Conservation (phyloP, 2,113 vertebrate species). For the Triplophysa rosa region DNA sequence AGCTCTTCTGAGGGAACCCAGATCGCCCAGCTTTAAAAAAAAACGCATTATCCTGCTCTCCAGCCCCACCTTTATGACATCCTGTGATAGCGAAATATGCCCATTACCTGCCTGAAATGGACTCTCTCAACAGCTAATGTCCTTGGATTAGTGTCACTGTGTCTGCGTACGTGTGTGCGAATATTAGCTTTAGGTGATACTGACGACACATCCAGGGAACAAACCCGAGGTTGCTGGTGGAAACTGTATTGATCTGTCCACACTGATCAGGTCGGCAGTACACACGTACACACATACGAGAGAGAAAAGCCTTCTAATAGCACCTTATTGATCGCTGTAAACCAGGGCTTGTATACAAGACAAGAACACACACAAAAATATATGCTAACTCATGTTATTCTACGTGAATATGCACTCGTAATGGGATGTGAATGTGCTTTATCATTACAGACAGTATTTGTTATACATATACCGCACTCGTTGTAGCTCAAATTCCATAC, state of each 20-base stretch:
- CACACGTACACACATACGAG: neutral
- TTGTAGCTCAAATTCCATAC: neutral
- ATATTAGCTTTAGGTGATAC: slow-evolving; percentile 20
- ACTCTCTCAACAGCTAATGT: slow-evolving; percentile 38
- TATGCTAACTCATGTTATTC: slow-evolving; percentile 21
- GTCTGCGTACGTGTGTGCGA: slow-evolving; percentile 23
- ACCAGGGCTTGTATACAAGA: slow-evolving; percentile 9
- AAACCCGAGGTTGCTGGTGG: slow-evolving; percentile 5
- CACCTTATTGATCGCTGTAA: slow-evolving; percentile 15
- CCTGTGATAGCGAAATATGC: slow-evolving; percentile 34
- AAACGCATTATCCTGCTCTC: slow-evolving; percentile 41
- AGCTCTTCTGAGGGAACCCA: slow-evolving; percentile 6
- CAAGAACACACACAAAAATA: neutral
- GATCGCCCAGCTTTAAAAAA: slow-evolving; percentile 26
- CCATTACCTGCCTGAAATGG: slow-evolving; percentile 46
- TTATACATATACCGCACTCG: neutral
- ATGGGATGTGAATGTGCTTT: slow-evolving; percentile 12
- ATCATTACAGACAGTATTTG: neutral
- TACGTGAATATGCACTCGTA: neutral
- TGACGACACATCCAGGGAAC: slow-evolving; percentile 19
- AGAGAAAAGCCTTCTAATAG: slow-evolving; percentile 40
- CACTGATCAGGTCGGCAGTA: slow-evolving; percentile 9
- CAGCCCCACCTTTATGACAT: slow-evolving; percentile 42
- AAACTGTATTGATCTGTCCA: slow-evolving; percentile 26
- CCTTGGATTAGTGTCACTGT: slow-evolving; percentile 27